Conservation (phyloP, 2,888 invertebrate genomes). For the Automeris io region DNA sequence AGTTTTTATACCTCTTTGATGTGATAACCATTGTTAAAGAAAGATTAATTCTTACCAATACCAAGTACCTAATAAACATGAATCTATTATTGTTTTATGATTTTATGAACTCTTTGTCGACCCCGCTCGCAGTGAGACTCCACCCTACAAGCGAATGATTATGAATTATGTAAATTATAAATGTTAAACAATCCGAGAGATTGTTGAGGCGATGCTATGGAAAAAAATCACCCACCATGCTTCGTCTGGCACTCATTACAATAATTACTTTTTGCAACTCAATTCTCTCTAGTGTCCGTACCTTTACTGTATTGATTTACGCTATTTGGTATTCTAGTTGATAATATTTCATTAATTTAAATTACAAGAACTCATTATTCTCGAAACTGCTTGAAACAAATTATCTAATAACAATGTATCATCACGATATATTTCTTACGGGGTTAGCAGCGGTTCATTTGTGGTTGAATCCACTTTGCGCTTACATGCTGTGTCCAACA, state of each 20-base stretch:
- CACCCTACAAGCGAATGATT: constrained; percentile 39
- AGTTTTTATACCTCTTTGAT: too few relatives aligned
- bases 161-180: constrained; percentile 73
- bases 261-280: constrained; percentile 53
- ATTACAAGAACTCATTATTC: too few relatives aligned
- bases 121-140: constrained; percentile 32
- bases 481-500: too few relatives aligned
- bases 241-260: constrained; percentile 56
- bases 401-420: too few relatives aligned
- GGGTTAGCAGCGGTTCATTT: too few relatives aligned
- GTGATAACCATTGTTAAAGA: too few relatives aligned
- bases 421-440: too few relatives aligned
- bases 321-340: constrained; percentile 1
- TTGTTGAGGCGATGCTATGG: constrained; percentile 53
- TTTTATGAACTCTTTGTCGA: background rate
- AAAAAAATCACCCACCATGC: constrained; percentile 58
- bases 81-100: background rate
- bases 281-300: constrained; percentile 30
- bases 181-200: constrained; percentile 64
- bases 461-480: too few relatives aligned
- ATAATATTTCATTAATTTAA: too few relatives aligned
- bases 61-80: background rate
- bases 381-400: too few relatives aligned
- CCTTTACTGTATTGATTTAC: constrained; percentile 13
- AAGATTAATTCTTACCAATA: too few relatives aligned